Conservation (phyloP, 2,797 vertebrate species). For the Myotis daubentonii region DNA sequence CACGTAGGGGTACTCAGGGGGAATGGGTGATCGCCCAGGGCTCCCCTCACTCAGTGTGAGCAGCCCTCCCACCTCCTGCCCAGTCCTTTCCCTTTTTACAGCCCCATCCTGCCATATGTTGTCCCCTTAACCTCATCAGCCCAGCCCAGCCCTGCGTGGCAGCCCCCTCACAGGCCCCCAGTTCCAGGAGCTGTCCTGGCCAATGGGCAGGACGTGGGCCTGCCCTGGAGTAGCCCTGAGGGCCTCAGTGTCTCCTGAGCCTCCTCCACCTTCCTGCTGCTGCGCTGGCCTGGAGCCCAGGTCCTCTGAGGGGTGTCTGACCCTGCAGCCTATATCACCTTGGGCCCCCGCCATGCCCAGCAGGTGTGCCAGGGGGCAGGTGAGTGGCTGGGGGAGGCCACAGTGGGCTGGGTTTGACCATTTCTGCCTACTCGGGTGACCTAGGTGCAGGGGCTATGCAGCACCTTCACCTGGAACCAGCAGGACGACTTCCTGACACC, state of each 20-base stretch:
- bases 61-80: not conserved
- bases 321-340: slow-evolving; percentile 87
- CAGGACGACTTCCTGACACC: slow-evolving; percentile 94
- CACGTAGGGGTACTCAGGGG: not conserved
- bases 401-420: not conserved
- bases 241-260: slow-evolving; percentile 86
- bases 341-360: slow-evolving; percentile 90
- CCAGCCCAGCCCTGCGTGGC: not conserved
- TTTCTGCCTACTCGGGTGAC: accelerated
- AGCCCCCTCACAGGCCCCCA: not conserved
- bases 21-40: not conserved
- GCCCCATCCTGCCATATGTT: too few species aligned
- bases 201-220: slow-evolving; percentile 84
- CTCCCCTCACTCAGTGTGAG: not conserved
- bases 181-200: slow-evolving; percentile 88
- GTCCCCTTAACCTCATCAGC: accelerated
- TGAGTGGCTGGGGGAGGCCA: not conserved
- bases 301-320: slow-evolving; percentile 92
- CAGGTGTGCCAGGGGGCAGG: slow-evolving; percentile 84
- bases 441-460: slow-evolving; percentile 94
- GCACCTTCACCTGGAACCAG: slow-evolving; percentile 93
- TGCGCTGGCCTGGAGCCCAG: slow-evolving; percentile 89
- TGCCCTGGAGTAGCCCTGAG: slow-evolving; percentile 87
- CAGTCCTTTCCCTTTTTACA: not conserved
- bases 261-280: slow-evolving; percentile 91